A percentile compares a stretch with the other conserved stretches of the same genome.
These are phyloP conservation scores for Tenrec ecaudatus DNA, from an alignment of 2,113 vertebrate genomes.

Conservation along the genomic window DNA sequence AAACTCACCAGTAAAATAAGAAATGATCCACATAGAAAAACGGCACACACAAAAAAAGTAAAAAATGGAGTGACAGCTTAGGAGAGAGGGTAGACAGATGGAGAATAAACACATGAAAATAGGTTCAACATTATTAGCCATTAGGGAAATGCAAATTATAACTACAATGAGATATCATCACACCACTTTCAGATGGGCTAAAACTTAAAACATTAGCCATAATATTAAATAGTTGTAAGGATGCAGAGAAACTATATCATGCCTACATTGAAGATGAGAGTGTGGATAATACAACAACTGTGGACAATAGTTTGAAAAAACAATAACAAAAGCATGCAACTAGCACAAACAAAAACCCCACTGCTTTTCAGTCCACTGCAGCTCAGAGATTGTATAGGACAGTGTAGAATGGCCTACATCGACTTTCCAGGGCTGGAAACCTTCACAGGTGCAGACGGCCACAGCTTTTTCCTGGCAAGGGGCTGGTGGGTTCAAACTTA, in stretches of 20 bases:
- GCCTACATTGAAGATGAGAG: neutral
- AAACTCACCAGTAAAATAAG: neutral
- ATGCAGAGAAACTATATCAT: neutral
- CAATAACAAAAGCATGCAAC: neutral
- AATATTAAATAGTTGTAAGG: neutral
- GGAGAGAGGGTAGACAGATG: neutral
- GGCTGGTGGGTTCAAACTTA: no score
- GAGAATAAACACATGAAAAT: neutral
- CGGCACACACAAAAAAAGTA: neutral
- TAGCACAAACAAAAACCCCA: no score
- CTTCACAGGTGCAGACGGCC: no score
- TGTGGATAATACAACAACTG: neutral
- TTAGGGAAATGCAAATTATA: neutral
- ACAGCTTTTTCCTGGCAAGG: no score
- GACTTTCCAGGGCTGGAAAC: no score
- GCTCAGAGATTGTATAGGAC: no score
- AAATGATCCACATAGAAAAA: neutral
- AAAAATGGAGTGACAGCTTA: neutral
- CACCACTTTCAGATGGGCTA: neutral
- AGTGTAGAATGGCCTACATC: no score
- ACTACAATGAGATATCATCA: neutral
- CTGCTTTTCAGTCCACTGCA: no score
- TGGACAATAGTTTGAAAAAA: slow-evolving; percentile 11
- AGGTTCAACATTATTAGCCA: neutral
- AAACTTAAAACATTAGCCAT: neutral